Evolutionary conservation across 2,113 vertebrate species (phyloP).

Genomic region (Eublepharis macularius): DNA sequence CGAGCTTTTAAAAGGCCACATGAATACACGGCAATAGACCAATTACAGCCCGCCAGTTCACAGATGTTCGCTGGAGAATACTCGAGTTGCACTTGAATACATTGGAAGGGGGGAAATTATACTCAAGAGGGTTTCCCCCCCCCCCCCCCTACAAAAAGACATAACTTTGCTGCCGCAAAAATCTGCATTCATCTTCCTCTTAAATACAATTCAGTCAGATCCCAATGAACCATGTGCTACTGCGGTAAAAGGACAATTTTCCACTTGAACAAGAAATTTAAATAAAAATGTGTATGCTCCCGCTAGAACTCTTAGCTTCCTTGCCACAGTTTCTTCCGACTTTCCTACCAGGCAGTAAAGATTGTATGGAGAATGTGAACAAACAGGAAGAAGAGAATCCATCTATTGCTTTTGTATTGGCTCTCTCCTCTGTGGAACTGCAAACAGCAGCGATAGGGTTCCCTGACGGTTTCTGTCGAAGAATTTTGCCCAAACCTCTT

Average conservation of each 20-base stretch:
- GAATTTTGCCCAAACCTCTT: background rate
- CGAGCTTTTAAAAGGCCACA: constrained; percentile 41
- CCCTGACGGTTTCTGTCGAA: background rate
- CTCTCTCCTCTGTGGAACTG: background rate
- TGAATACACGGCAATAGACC: constrained; percentile 35
- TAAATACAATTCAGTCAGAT: background rate
- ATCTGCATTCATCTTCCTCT: constrained; percentile 25
- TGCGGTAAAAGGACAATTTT: constrained; percentile 21
- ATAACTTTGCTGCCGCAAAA: constrained; percentile 1
- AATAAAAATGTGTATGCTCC: constrained; percentile 25
- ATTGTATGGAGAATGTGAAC: constrained; percentile 11
- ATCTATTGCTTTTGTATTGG: background rate
- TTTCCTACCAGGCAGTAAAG: constrained; percentile 11
- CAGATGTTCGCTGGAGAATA: constrained; percentile 49
- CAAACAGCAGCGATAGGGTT: background rate
- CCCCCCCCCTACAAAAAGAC: background rate
- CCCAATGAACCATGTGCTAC: constrained; percentile 2
- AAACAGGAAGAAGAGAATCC: background rate
- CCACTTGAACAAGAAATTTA: constrained; percentile 29
- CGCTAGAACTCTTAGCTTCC: constrained; percentile 25
- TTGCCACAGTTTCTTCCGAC: constrained; percentile 26
- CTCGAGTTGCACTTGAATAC: constrained; percentile 42
- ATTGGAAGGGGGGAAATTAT: constrained; percentile 29
- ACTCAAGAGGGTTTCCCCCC: background rate
- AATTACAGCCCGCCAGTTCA: constrained; percentile 53